Conservation (phyloP, 2,797 vertebrate genomes). For the Falco naumanni region DNA sequence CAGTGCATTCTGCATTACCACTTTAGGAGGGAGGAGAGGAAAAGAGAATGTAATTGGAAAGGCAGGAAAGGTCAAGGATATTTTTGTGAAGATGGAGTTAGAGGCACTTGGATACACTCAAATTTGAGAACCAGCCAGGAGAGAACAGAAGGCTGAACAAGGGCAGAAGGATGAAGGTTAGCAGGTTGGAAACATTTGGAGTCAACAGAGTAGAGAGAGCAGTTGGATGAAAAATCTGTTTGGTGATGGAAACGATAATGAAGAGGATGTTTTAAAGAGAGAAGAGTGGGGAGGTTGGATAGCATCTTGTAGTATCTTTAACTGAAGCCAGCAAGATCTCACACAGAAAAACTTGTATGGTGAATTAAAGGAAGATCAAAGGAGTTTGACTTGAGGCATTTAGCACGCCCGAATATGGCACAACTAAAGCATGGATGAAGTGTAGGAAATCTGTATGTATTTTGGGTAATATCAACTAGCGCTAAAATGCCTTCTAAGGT, state of each 20-base stretch:
- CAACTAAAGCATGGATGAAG: background rate
- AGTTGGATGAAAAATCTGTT: conserved; percentile 70
- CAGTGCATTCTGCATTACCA: conserved; percentile 30
- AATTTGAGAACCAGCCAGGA: conserved; percentile 63
- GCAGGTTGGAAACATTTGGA: conserved; percentile 68
- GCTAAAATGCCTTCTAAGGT: background rate
- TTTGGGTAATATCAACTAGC: background rate
- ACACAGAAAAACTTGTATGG: background rate
- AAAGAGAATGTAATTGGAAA: conserved; percentile 29
- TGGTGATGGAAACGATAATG: conserved; percentile 57
- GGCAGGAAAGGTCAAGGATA: conserved; percentile 58
- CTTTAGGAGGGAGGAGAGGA: conserved; percentile 12
- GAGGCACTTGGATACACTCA: conserved; percentile 13
- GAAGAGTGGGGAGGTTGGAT: background rate
- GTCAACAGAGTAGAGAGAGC: conserved; percentile 65
- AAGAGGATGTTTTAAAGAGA: conserved; percentile 45
- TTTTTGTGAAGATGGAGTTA: conserved; percentile 56
- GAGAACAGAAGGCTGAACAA: conserved; percentile 68
- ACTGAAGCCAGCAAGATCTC: conserved; percentile 10
- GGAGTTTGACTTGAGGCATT: background rate
- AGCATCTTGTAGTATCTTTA: conserved; percentile 21
- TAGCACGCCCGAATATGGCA: background rate
- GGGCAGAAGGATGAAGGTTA: conserved; percentile 68
- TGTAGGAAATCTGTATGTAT: background rate
- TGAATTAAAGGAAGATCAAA: background rate